Percentiles rank a stretch among this genome's conserved stretches.
Evolutionary conservation across 2,888 invertebrate species (phyloP).

Genomic region (Corbicula japonica): DNA sequence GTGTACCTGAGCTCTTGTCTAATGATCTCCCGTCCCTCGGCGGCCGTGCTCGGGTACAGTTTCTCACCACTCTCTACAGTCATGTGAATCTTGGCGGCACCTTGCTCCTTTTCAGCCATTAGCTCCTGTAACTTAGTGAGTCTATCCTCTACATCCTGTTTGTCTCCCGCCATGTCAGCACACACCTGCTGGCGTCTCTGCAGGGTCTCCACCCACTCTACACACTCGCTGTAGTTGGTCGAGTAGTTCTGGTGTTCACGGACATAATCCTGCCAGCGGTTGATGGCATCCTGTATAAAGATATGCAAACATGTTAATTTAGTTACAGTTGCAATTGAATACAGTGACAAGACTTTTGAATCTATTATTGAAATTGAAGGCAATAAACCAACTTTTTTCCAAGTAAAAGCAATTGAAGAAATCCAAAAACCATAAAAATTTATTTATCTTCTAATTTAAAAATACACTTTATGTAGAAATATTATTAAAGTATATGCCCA

Average conservation of each 20-base stretch:
- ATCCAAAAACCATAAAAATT: too few species aligned
- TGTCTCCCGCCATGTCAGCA: conserved; percentile 91
- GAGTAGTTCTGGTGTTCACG: conserved; percentile 78
- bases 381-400: too few species aligned
- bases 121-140: conserved; percentile 89
- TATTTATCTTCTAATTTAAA: too few species aligned
- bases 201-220: conserved; percentile 79
- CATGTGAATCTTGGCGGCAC: conserved; percentile 92
- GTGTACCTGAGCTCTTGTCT: conserved; percentile 90
- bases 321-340: too few species aligned
- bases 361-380: too few species aligned
- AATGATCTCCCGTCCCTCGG: conserved; percentile 94
- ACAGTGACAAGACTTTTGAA: too few species aligned
- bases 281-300: conserved; percentile 75
- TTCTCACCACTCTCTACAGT: conserved; percentile 96
- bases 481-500: too few species aligned
- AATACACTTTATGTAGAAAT: too few species aligned
- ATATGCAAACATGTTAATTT: too few species aligned
- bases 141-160: conserved; percentile 90
- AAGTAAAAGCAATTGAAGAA: too few species aligned
- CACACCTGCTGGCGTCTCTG: conserved; percentile 77
- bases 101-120: conserved; percentile 92
- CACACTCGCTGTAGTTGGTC: conserved; percentile 72
- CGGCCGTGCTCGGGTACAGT: conserved; percentile 93
- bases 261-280: conserved; percentile 76